phyloP scores from a whole-genome alignment of 1,140 invertebrate genomes.

The Pygmarrhopalites habei region DNA sequence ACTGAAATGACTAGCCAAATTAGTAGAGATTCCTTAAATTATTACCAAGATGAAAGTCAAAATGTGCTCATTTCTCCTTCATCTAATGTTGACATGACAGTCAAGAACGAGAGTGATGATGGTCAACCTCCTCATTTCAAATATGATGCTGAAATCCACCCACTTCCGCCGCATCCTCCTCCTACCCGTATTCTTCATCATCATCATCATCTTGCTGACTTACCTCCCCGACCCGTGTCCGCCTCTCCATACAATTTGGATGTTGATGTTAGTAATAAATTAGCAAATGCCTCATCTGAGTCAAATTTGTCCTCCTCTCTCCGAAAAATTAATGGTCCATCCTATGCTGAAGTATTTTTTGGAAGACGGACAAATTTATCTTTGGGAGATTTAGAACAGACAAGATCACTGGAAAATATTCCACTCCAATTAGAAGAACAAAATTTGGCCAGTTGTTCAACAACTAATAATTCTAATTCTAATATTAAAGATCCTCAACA shows the following conservation, averaged over 20 bases:
- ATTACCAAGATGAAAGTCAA: background rate
- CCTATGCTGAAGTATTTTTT: slow-evolving; percentile 28
- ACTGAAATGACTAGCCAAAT: no score
- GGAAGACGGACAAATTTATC: background rate
- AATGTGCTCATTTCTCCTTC: background rate
- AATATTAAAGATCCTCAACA: slow-evolving; percentile 3
- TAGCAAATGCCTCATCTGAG: background rate
- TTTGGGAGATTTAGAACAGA: background rate
- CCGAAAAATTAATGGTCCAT: slow-evolving; percentile 18
- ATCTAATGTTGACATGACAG: background rate
- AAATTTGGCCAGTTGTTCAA: background rate
- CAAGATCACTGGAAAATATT: slow-evolving; percentile 20
- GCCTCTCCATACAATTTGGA: background rate
- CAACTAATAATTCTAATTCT: background rate
- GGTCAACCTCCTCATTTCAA: background rate
- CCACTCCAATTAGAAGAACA: background rate
- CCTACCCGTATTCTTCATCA: background rate
- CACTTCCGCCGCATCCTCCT: background rate
- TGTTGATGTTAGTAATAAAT: background rate
- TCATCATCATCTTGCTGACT: background rate
- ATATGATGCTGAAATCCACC: background rate
- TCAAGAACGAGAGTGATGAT: background rate
- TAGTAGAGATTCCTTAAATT: no score
- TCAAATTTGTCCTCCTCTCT: slow-evolving; percentile 15
- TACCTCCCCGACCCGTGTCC: background rate